phyloP scores from a whole-genome alignment of 1,140 invertebrate genomes.

The Drosophila varians region DNA sequence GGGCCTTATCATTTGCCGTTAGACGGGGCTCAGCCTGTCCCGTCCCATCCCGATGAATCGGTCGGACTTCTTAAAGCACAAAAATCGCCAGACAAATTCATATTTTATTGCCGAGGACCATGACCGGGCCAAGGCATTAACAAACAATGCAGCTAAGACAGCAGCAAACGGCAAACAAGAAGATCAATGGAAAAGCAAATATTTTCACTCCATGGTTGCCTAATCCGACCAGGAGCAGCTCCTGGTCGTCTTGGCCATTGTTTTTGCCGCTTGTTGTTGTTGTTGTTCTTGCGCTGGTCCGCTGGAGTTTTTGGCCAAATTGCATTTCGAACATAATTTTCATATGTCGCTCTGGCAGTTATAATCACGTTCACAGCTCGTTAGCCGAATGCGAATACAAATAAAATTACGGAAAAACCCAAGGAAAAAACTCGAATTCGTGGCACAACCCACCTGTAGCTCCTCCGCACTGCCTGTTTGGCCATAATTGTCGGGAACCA shows the following conservation, averaged over 20 bases:
- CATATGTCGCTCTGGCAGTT: conserved; percentile 76
- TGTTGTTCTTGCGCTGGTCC: not conserved
- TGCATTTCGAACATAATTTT: conserved; percentile 80
- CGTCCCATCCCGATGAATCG: not conserved
- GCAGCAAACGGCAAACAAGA: conserved; percentile 43
- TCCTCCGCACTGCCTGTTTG: conserved; percentile 50
- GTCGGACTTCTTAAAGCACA: conserved; percentile 51
- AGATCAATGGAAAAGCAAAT: conserved; percentile 68
- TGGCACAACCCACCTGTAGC: conserved; percentile 64
- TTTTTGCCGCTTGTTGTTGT: conserved; percentile 34
- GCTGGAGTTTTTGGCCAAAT: conserved; percentile 51
- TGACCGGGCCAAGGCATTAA: conserved; percentile 60
- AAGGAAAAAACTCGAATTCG: conserved; percentile 15
- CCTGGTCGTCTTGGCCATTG: conserved; percentile 60
- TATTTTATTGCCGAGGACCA: conserved; percentile 75
- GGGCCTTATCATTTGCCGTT: conserved; percentile 63
- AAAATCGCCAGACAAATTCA: conserved; percentile 67
- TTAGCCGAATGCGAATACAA: conserved; percentile 66
- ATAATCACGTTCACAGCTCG: conserved; percentile 80
- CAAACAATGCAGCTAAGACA: conserved; percentile 63
- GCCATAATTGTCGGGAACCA: conserved; percentile 75
- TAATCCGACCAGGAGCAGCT: conserved; percentile 44
- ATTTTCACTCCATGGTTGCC: conserved; percentile 66
- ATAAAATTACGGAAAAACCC: conserved; percentile 47
- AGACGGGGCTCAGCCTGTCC: conserved; percentile 30